phyloP scores from a whole-genome alignment of 1,140 invertebrate genomes.

The Drosophila nannoptera region DNA sequence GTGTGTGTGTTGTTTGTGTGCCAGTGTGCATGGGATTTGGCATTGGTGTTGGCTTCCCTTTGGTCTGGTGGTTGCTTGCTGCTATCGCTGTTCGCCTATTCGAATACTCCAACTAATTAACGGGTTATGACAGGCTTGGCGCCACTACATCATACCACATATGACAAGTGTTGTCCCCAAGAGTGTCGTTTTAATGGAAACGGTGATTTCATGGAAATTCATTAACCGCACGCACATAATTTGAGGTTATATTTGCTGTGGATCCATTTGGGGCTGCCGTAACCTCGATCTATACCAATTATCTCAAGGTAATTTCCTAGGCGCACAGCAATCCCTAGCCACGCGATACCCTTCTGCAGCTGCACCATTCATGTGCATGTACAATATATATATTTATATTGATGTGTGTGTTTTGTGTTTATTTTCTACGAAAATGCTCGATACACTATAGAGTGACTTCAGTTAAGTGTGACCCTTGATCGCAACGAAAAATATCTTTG shows the following conservation, averaged over 20 bases:
- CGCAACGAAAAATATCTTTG: constrained; percentile 2
- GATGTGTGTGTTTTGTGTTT: too few relatives aligned
- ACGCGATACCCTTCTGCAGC: constrained; percentile 54
- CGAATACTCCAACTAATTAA: constrained; percentile 79
- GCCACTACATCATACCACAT: constrained; percentile 63
- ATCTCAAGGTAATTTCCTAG: constrained; percentile 74
- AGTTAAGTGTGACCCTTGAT: constrained; percentile 16
- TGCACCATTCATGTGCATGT: constrained; percentile 12
- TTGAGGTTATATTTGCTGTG: constrained; percentile 16
- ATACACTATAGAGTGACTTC: constrained; percentile 22
- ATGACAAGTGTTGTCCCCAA: constrained; percentile 10
- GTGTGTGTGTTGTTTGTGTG: background rate
- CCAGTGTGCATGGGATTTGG: constrained; percentile 20
- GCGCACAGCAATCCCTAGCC: constrained; percentile 52
- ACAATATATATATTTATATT: too few relatives aligned
- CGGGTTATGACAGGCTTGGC: constrained; percentile 75
- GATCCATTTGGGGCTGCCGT: constrained; percentile 18
- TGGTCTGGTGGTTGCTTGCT: constrained; percentile 21
- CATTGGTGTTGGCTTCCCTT: constrained; percentile 19
- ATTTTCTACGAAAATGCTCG: constrained; percentile 16
- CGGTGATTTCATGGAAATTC: constrained; percentile 26
- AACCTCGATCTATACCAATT: constrained; percentile 79
- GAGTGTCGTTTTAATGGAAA: constrained; percentile 35
- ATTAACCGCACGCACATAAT: constrained; percentile 7
- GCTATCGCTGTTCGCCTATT: constrained; percentile 66